phyloP scores from a whole-genome alignment of 2,888 invertebrate species.

The Polydrusus tereticollis region DNA sequence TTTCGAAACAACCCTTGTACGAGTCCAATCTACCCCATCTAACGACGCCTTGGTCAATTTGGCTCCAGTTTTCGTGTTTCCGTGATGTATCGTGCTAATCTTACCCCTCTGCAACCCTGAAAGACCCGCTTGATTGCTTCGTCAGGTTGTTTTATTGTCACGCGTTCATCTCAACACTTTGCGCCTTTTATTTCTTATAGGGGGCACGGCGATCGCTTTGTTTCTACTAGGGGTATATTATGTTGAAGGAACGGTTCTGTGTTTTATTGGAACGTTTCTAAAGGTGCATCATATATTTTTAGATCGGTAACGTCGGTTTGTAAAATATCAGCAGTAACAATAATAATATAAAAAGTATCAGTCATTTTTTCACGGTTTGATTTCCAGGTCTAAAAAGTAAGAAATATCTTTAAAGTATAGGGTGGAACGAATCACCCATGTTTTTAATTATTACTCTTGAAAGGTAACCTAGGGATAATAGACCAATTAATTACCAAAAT shows the following conservation, averaged over 20 bases:
- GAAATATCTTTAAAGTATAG: too few species aligned
- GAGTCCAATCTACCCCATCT: constrained; percentile 50
- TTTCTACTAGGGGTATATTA: background rate
- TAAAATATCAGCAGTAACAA: too few species aligned
- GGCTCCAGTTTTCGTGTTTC: constrained; percentile 50
- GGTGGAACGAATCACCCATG: too few species aligned
- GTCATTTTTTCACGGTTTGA: too few species aligned
- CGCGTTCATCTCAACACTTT: constrained; percentile 60
- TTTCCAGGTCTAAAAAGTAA: too few species aligned
- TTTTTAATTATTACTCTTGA: too few species aligned
- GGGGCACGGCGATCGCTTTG: constrained; percentile 22
- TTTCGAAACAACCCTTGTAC: constrained; percentile 34
- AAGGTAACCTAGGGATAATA: too few species aligned
- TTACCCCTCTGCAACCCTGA: constrained; percentile 55
- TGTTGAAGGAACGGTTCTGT: background rate
- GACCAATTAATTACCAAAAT: too few species aligned
- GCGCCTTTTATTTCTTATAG: constrained; percentile 54
- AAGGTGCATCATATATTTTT: too few species aligned
- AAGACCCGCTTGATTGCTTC: constrained; percentile 65
- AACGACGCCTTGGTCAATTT: constrained; percentile 49
- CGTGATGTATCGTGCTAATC: constrained; percentile 67
- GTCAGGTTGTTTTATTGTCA: constrained; percentile 67
- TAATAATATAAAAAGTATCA: too few species aligned
- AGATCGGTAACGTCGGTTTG: too few species aligned
- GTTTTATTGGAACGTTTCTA: too few species aligned